These are phyloP conservation scores for Megalurothrips usitatus DNA, from an alignment of 2,888 invertebrate species.

Conservation along the genomic window DNA sequence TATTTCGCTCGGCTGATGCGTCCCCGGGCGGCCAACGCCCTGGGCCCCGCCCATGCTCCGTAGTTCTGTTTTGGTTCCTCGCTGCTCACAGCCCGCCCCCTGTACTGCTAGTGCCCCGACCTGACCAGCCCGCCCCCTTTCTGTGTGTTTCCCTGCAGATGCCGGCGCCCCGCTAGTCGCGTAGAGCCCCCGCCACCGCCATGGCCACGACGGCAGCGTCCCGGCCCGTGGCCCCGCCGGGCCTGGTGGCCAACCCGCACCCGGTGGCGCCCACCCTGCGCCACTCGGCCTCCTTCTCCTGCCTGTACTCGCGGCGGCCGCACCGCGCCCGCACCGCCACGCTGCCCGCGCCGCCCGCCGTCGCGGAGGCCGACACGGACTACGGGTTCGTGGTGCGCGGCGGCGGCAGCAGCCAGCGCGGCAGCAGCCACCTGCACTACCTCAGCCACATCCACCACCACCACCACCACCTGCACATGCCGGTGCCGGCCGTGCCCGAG, in stretches of 20 bases:
- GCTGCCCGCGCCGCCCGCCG: slow-evolving; percentile 41
- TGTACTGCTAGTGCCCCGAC: not conserved
- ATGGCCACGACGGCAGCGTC: not conserved
- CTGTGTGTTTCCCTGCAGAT: not conserved
- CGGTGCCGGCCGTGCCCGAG: slow-evolving; percentile 32
- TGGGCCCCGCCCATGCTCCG: too few relatives aligned
- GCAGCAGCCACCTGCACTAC: slow-evolving; percentile 33
- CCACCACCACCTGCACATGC: slow-evolving; percentile 26
- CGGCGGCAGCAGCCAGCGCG: slow-evolving; percentile 34
- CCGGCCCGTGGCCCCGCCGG: not conserved
- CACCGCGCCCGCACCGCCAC: slow-evolving; percentile 48
- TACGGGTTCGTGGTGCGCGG: slow-evolving; percentile 45
- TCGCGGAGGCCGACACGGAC: slow-evolving; percentile 40
- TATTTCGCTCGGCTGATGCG: too few relatives aligned
- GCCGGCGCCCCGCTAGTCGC: not conserved
- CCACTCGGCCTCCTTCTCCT: slow-evolving; percentile 51
- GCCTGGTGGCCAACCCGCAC: slow-evolving; percentile 18
- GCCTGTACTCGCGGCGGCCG: slow-evolving; percentile 45
- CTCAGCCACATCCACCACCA: slow-evolving; percentile 24
- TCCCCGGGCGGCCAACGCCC: too few relatives aligned
- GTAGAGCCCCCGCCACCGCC: not conserved
- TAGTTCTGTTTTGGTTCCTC: too few relatives aligned
- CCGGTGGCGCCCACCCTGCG: slow-evolving; percentile 45
- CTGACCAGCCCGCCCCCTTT: not conserved
- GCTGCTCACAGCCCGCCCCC: too few relatives aligned